Evolutionary conservation across 1,140 invertebrate genomes (phyloP).

Genomic region (Spodoptera frugiperda): DNA sequence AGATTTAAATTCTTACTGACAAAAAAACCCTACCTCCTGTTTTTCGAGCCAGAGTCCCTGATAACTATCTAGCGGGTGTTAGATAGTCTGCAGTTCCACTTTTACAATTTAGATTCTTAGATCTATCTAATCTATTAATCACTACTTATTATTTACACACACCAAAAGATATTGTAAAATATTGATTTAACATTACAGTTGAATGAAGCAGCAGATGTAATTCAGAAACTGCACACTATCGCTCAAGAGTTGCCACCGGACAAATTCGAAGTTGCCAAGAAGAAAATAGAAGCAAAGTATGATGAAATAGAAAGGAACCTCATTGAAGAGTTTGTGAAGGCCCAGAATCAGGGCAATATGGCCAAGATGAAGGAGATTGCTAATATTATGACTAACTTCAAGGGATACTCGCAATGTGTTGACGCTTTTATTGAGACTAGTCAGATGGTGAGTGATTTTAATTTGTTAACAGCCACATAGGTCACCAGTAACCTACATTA

Average conservation of each 20-base stretch:
- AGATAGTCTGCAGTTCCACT: too few species aligned
- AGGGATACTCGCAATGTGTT: conserved; percentile 98
- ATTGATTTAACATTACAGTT: conserved; percentile 86
- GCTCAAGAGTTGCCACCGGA: conserved; percentile 96
- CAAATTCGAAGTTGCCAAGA: conserved; percentile 95
- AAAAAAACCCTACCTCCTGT: too few species aligned
- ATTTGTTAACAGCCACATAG: too few species aligned
- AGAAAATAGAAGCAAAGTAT: conserved; percentile 97
- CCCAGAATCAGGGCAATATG: conserved; percentile 94
- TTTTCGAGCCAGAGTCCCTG: too few species aligned
- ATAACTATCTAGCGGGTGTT: too few species aligned
- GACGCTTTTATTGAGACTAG: conserved; percentile 99
- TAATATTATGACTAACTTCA: conserved; percentile 96
- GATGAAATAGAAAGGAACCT: conserved; percentile 97
- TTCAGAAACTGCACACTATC: conserved; percentile 98
- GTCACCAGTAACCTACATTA: too few species aligned
- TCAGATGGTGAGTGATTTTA: conserved; percentile 90
- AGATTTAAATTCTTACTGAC: too few species aligned
- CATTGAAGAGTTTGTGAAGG: conserved; percentile 97
- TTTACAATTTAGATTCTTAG: too few species aligned
- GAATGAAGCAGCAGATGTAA: conserved; percentile 98
- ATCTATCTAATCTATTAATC: too few species aligned
- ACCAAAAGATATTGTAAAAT: too few species aligned
- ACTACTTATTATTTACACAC: too few species aligned
- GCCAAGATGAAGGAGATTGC: conserved; percentile 97